These are phyloP conservation scores for Acrossocheilus wenchowensis DNA, from an alignment of 2,797 vertebrate species.

Conservation along the genomic window DNA sequence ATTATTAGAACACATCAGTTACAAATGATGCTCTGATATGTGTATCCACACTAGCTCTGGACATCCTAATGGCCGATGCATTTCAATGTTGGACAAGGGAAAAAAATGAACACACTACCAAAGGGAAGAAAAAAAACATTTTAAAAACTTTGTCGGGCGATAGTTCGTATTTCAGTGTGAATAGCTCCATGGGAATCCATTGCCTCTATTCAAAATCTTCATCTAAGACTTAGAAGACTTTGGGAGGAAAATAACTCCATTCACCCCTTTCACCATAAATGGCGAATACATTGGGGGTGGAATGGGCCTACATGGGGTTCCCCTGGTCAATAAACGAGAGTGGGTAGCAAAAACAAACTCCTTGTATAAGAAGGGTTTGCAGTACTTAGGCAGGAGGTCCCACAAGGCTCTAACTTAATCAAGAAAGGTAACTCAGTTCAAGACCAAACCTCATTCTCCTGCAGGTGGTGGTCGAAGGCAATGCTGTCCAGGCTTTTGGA, in stretches of 20 bases:
- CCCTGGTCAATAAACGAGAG: background rate
- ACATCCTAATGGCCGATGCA: background rate
- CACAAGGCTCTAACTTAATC: background rate
- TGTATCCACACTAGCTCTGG: background rate
- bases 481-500: background rate
- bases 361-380: background rate
- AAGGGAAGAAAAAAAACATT: background rate
- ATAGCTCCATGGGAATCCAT: background rate
- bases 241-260: background rate
- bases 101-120: background rate
- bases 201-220: conserved; percentile 27
- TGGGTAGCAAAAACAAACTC: background rate
- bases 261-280: background rate
- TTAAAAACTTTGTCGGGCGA: background rate
- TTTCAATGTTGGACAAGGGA: background rate
- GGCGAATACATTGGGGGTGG: background rate
- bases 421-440: background rate
- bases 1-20: background rate
- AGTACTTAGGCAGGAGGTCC: background rate
- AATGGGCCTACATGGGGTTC: background rate
- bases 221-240: background rate
- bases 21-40: background rate
- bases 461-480: background rate
- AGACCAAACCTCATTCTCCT: background rate
- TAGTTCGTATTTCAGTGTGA: background rate